phyloP scores from a whole-genome alignment of 2,113 vertebrate species.

The Puntigrus tetrazona region DNA sequence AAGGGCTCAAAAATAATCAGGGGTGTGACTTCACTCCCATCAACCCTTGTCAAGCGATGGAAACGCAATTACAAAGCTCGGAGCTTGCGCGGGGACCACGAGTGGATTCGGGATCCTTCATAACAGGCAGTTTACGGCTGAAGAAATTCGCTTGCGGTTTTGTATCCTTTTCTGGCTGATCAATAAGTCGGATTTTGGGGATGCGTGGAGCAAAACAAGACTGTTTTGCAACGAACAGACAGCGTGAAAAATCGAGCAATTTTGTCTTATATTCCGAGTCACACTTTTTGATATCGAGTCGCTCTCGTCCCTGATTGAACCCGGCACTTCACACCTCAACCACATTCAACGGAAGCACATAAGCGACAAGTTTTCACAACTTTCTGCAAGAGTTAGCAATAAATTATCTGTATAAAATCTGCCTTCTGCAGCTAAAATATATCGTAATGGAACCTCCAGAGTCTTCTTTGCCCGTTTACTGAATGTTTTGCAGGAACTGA shows the following conservation, averaged over 20 bases:
- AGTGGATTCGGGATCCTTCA: constrained; percentile 1
- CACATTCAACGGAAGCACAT: constrained; percentile 18
- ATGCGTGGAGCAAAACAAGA: constrained; percentile 18
- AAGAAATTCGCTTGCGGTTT: constrained; percentile 15
- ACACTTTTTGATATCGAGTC: constrained; percentile 12
- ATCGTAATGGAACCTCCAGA: neutral
- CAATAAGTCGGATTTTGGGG: constrained; percentile 31
- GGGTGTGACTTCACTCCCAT: constrained; percentile 28
- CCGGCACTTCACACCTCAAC: constrained; percentile 47
- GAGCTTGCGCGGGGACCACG: constrained; percentile 19
- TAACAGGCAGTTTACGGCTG: constrained; percentile 4
- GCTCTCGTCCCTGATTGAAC: constrained; percentile 46
- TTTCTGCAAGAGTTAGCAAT: constrained; percentile 47
- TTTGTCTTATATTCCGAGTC: constrained; percentile 1
- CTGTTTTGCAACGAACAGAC: constrained; percentile 21
- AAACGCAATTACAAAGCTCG: constrained; percentile 18
- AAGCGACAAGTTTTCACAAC: constrained; percentile 31
- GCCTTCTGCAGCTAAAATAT: constrained; percentile 40
- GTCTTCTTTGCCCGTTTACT: constrained; percentile 32
- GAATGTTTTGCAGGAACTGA: constrained; percentile 29
- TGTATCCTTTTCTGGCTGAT: constrained; percentile 24
- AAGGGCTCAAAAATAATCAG: constrained; percentile 39
- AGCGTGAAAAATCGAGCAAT: constrained; percentile 11
- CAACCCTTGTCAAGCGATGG: constrained; percentile 32
- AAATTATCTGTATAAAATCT: constrained; percentile 45